These are phyloP conservation scores for Thalpophila matura DNA, from an alignment of 2,888 invertebrate genomes.

Conservation along the genomic window DNA sequence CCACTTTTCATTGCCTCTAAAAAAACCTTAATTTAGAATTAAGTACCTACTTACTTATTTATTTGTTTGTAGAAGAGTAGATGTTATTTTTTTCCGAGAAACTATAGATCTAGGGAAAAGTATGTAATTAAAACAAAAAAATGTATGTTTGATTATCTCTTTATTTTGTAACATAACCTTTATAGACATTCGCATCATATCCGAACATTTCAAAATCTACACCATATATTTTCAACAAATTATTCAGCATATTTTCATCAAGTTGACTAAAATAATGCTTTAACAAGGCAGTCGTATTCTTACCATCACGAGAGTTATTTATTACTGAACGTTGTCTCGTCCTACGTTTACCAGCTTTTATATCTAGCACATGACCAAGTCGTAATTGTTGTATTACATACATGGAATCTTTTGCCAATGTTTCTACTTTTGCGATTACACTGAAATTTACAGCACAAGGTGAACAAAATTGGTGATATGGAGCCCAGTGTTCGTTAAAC, in stretches of 20 bases:
- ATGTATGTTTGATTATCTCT: conserved; percentile 64
- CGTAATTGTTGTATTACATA: conserved; percentile 91
- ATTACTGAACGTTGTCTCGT: conserved; percentile 88
- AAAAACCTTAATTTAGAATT: too few species aligned
- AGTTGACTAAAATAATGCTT: conserved; percentile 91
- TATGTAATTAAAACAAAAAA: conserved; percentile 19
- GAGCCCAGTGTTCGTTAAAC: conserved; percentile 93
- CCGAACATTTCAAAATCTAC: conserved; percentile 93
- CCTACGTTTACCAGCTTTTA: conserved; percentile 85
- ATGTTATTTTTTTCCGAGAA: too few species aligned
- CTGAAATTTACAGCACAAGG: conserved; percentile 92
- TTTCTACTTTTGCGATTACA: conserved; percentile 92
- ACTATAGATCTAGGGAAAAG: neutral
- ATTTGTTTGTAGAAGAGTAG: too few species aligned
- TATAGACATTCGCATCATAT: conserved; percentile 91
- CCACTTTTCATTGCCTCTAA: too few species aligned
- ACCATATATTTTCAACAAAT: conserved; percentile 92
- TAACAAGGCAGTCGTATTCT: conserved; percentile 83
- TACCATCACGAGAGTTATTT: conserved; percentile 89
- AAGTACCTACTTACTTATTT: too few species aligned
- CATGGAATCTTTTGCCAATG: conserved; percentile 90
- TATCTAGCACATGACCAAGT: conserved; percentile 87
- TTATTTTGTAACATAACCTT: conserved; percentile 86
- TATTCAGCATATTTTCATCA: conserved; percentile 88
- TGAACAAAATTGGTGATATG: conserved; percentile 92